phyloP scores from a whole-genome alignment of 2,113 vertebrate genomes.

The Tursiops truncatus region DNA sequence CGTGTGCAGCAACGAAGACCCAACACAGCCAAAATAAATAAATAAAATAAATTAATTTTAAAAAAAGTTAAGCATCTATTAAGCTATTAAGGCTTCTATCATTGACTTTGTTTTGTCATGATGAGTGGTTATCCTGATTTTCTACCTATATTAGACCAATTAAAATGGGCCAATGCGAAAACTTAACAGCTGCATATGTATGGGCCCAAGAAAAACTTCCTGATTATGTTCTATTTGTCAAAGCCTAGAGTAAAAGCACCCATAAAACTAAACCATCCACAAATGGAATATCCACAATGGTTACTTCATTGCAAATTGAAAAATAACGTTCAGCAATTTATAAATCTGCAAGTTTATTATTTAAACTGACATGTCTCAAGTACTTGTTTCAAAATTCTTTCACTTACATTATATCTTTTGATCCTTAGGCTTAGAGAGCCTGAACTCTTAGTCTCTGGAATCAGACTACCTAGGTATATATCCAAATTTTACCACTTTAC shows the following conservation, averaged over 20 bases:
- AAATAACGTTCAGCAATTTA: constrained; percentile 7
- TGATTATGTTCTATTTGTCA: not conserved
- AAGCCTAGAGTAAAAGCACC: constrained; percentile 6
- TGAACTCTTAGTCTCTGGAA: not conserved
- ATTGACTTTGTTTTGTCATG: not conserved
- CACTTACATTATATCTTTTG: not conserved
- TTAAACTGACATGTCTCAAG: not conserved
- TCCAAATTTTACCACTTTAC: not conserved
- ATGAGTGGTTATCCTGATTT: not conserved
- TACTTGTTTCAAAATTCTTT: not conserved
- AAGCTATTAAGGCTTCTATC: not conserved
- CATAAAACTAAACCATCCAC: not conserved
- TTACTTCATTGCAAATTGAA: constrained; percentile 29
- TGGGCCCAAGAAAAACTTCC: not conserved
- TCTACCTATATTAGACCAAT: not conserved
- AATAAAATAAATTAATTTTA: no score
- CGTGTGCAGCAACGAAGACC: no score
- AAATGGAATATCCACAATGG: not conserved
- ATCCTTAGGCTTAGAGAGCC: not conserved
- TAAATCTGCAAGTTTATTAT: not conserved
- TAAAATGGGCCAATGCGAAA: not conserved
- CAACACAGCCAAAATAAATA: no score
- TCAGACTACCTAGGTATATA: not conserved
- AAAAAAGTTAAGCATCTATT: not conserved
- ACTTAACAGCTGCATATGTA: not conserved